Base-by-base conservation (phyloP, 92 coral and sea anemone species). In the Virgularia gustaviana region DNA sequence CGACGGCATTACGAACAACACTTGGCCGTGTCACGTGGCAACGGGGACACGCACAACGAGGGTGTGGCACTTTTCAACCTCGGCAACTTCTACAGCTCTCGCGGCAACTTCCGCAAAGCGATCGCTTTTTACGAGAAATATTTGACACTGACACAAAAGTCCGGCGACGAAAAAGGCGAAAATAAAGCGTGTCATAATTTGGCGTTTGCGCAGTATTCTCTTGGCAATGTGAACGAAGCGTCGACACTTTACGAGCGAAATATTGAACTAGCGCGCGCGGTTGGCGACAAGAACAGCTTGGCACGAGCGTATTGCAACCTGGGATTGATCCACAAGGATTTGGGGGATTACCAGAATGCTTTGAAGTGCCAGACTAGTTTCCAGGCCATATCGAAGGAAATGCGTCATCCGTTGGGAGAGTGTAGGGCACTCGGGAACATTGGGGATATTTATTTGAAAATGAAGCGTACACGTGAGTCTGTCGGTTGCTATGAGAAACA, bases 171-270 rank as follows among this genome's bases (percentile, higher is more conserved):
- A 65, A 43, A 49, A 11, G 85, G 89, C 49, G 99, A 94, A 29
- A 89, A 96, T 61, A 94, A 94, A 75, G 99, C 95, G 16, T 94
- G 96, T 45, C 99, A 94, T 73, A 94, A 94, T 73, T 86, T 94
- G 53, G 99, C 96, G 0, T 94, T 82, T 66, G 99, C 99, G 2
- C 86, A 89, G 28, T 94, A 81, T 71, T 94, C 99, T 57, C 70
- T 89, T 28, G 96, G 99, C 51, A 87, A 89, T 70, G 83, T 84
- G 75, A 73, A 86, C 27, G 96, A 87, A 32, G 90, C 99, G 1
- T 88, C 89, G 22, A 75, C 77, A 16, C 82, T 70, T 24, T 94
- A 94, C 66, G 92, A 94, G 80, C 78, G 92, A 53, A 94, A 89
- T 75, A 85, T 94, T 68, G 74, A 82, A n/a, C 74, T 94, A 36